These are phyloP conservation scores for Chrysodeixis includens DNA, from an alignment of 2,888 invertebrate genomes.

Conservation along the genomic window DNA sequence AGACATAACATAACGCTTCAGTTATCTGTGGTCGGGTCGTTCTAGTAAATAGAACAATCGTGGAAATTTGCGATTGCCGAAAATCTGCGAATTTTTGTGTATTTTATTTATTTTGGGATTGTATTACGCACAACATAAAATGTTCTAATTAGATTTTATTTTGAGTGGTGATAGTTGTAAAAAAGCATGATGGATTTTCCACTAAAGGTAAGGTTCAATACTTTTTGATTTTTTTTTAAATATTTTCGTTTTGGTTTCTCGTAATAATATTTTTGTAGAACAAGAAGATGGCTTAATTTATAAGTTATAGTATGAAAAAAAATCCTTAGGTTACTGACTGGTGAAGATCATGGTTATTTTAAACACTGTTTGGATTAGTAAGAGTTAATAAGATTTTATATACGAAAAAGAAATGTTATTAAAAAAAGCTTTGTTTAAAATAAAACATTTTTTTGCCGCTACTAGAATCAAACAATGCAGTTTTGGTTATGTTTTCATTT, in stretches of 20 bases:
- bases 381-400: neutral
- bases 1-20: slow-evolving; percentile 10
- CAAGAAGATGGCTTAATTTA: neutral
- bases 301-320: neutral
- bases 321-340: neutral
- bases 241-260: slow-evolving; percentile 6
- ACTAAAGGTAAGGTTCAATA: slow-evolving; percentile 58
- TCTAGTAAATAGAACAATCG: slow-evolving; percentile 56
- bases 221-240: slow-evolving; percentile 9
- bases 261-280: neutral
- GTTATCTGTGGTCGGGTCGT: slow-evolving; percentile 45
- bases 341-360: neutral
- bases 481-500: neutral
- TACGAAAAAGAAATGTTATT: neutral
- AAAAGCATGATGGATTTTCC: slow-evolving; percentile 63
- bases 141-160: slow-evolving; percentile 54
- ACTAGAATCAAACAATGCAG: neutral
- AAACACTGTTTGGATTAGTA: neutral
- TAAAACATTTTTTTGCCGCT: neutral
- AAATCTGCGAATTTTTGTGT: slow-evolving; percentile 46
- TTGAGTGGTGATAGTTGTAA: slow-evolving; percentile 35
- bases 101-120: slow-evolving; percentile 38
- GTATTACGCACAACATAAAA: slow-evolving; percentile 39
- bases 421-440: neutral
- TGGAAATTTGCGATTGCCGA: slow-evolving; percentile 52